phyloP scores from a whole-genome alignment of 2,888 invertebrate species.

The Germaria angustata region DNA sequence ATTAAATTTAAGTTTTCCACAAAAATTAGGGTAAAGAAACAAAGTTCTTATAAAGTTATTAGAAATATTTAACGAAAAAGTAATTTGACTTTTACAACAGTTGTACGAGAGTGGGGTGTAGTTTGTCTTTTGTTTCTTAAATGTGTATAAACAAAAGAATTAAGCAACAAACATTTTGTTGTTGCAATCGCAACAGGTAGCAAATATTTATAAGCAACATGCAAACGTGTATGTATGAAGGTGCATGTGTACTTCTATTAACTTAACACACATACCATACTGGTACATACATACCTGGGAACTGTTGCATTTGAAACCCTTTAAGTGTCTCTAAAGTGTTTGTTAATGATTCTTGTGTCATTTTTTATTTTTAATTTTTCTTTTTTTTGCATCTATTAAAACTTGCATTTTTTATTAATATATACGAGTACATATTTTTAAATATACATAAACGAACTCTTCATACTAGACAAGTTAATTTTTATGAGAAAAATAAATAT shows the following conservation, averaged over 20 bases:
- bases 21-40: neutral
- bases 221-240: neutral
- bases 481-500: constrained; percentile 23
- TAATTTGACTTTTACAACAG: neutral
- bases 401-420: neutral
- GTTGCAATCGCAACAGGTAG: constrained; percentile 4
- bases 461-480: constrained; percentile 29
- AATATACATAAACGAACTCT: constrained; percentile 49
- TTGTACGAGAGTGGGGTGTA: constrained; percentile 12
- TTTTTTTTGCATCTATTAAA: constrained; percentile 5
- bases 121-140: neutral
- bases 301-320: constrained; percentile 59
- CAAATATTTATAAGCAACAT: neutral
- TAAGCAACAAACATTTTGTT: constrained; percentile 38
- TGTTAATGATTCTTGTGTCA: constrained; percentile 61
- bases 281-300: too few species aligned
- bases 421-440: constrained; percentile 6
- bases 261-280: constrained; percentile 1
- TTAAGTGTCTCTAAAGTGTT: constrained; percentile 60
- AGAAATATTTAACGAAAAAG: neutral
- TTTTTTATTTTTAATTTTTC: constrained; percentile 38
- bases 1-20: too few species aligned
- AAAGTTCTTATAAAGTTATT: neutral
- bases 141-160: constrained; percentile 23
- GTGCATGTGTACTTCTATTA: neutral